Base-by-base conservation (phyloP, 2,888 invertebrate genomes). In the Hypena proboscidalis region DNA sequence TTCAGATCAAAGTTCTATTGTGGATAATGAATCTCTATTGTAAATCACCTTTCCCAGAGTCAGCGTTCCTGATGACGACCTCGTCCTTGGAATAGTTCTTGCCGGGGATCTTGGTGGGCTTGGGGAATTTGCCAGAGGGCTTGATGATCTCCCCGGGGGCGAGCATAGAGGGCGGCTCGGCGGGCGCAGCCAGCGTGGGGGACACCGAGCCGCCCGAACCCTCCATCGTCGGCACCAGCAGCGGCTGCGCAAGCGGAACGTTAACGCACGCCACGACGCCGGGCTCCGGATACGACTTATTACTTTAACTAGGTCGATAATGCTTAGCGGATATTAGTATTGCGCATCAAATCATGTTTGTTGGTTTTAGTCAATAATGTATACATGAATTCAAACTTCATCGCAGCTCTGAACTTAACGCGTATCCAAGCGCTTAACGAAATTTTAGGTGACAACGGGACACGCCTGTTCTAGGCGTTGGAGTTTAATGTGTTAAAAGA, bases 21-120 rank as follows among this genome's bases (percentile, higher is more conserved):
- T n/a, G 13, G 1, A 23, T 23, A 27, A 25, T n/a, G 27, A 14
- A 22, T 25, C 37, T n/a, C n/a, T n/a, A n/a, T n/a, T 20, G 13
- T 39, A 4, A 7, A 22, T 83, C 90, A 97, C 98, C 98, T 95
- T 98, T 98, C 75, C 98, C 98, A 35, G 97, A 98, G 88, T 98
- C 98, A 52, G 97, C 96, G 84, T 98, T 98, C 60, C 97, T 93
- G 73, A 98, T 98, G 52, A 98, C 96, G 55, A 98, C 96, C 89
- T 98, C 98, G 80, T 98, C 98, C 83, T 98, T 97, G 74, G 97
- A 97, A 87, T 97, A 97, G 80, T 96, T 97, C 88, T 97, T 97
- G 65, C 97, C 97, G 32, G 97, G 96, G 67, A 97, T 96, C 84
- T 97, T 95, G 6, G 97, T 97, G 23, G 97, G 97, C 82, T 96